Conservation (phyloP, 2,888 invertebrate genomes). For the Trypoxylon attenuatum region DNA sequence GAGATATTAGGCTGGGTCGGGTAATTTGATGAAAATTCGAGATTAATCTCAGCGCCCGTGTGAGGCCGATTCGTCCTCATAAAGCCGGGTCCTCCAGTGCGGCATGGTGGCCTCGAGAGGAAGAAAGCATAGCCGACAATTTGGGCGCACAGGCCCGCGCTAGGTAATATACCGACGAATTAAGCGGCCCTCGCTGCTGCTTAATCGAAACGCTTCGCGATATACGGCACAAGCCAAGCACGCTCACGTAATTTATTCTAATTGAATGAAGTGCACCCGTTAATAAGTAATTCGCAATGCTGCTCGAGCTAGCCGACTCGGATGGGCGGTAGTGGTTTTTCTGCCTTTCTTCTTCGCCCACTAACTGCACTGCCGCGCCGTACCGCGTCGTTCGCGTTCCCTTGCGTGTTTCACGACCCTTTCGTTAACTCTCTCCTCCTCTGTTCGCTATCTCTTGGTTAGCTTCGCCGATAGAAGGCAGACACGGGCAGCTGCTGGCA, state of each 20-base stretch:
- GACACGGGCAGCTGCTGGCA: constrained; percentile 7
- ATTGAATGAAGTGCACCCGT: constrained; percentile 68
- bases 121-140: no score
- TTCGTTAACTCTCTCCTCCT: neutral
- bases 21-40: constrained; percentile 4
- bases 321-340: constrained; percentile 17
- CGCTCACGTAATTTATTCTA: constrained; percentile 68
- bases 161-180: no score
- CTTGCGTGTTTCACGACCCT: neutral
- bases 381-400: neutral
- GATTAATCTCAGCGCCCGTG: neutral
- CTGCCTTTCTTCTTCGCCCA: constrained; percentile 14
- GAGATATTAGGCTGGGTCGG: constrained; percentile 1
- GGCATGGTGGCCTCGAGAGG: neutral
- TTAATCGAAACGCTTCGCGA: no score
- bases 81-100: neutral
- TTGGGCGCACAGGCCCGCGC: no score
- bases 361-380: neutral
- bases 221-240: constrained; percentile 17
- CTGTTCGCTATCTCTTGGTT: constrained; percentile 15
- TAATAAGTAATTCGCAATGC: constrained; percentile 68
- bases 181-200: no score
- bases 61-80: neutral
- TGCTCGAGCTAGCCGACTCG: constrained; percentile 31
- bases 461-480: no score